A percentile compares a stretch with the other conserved stretches of the same genome.
Evolutionary conservation across 2,113 vertebrate species (phyloP).

Genomic region (Misgurnus anguillicaudatus): DNA sequence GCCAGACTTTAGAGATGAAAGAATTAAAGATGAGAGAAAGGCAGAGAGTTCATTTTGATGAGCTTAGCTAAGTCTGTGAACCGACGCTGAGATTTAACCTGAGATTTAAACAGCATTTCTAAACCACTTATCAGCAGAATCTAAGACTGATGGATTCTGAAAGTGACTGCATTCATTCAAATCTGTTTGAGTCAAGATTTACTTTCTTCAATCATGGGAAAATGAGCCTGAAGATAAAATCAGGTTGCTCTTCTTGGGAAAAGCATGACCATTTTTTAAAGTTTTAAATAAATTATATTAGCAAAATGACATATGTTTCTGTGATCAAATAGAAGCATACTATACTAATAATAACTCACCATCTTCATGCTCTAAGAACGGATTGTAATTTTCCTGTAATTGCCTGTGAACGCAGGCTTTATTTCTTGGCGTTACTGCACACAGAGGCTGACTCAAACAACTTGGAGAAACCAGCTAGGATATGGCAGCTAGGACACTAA

Average conservation of each 20-base stretch:
- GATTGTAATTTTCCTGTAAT: slow-evolving; percentile 17
- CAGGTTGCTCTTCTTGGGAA: neutral
- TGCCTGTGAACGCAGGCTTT: slow-evolving; percentile 12
- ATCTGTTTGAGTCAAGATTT: slow-evolving; percentile 27
- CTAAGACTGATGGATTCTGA: slow-evolving; percentile 23
- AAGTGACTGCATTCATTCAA: slow-evolving; percentile 35
- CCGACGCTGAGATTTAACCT: slow-evolving; percentile 9
- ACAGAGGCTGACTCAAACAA: slow-evolving; percentile 21
- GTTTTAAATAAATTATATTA: too few species aligned
- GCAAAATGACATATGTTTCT: neutral
- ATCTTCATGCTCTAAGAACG: neutral
- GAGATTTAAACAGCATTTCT: slow-evolving; percentile 25
- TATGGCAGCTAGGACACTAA: slow-evolving; percentile 12
- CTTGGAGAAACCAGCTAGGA: slow-evolving; percentile 20
- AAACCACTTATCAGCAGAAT: slow-evolving; percentile 38
- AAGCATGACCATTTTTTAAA: too few species aligned
- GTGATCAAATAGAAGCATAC: neutral
- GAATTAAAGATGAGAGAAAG: slow-evolving; percentile 15
- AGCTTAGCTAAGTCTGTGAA: slow-evolving; percentile 11
- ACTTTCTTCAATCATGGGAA: slow-evolving; percentile 17
- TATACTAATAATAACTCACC: neutral
- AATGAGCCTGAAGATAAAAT: neutral
- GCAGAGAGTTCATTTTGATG: slow-evolving; percentile 4
- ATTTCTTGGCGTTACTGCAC: slow-evolving; percentile 23
- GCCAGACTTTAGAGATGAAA: slow-evolving; percentile 19